Base-by-base conservation (phyloP, 2,888 invertebrate species). In the Dasysyrphus tricinctus region DNA sequence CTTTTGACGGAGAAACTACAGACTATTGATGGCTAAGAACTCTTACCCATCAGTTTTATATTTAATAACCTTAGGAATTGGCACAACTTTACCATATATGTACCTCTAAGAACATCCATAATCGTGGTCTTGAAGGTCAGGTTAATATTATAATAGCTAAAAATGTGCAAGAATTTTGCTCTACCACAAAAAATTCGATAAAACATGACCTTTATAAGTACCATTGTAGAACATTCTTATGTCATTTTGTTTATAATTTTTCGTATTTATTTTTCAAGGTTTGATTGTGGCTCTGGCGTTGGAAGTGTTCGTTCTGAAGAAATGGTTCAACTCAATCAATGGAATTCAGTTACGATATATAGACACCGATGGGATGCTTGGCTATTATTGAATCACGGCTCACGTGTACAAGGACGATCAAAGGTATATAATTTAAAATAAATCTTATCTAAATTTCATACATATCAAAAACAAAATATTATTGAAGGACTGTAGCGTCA, bases 241-340 rank as follows among this genome's bases (percentile, higher is more conserved):
- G 11, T 42, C 39, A 39, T 39, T 39, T 39, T 39, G 1, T 39
- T 3, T 12, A 39, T 39, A 3, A 39, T 12, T 12, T 4, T 39
- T 12, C 1, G 4, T 4, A 12, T 42, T 14, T 57, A 73, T 57
- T 85, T 80, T 89, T 90, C 0, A 93, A 98, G 98, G 93, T 98
- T 98, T 93, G 98, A 99, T 93, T 99, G 98, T 90, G 98, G 98
- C 56, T 98, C 98, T 44, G 98, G 98, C 0, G 95, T 97, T 11
- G 98, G 98, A 0, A 95, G 96, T 34, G 96, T 98, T 1, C 94
- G 96, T 11, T 98, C 98, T 0, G 95, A 96, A 37, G 97, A 97
- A 90, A 96, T 96, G 1, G 96, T 98, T 3, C 93, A 96, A 24
- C 93, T 98, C 54, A 97, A 97, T 88, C 96, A 96, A 89, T 98